phyloP scores from a whole-genome alignment of 2,797 vertebrate species.

The Hylomyscus alleni region DNA sequence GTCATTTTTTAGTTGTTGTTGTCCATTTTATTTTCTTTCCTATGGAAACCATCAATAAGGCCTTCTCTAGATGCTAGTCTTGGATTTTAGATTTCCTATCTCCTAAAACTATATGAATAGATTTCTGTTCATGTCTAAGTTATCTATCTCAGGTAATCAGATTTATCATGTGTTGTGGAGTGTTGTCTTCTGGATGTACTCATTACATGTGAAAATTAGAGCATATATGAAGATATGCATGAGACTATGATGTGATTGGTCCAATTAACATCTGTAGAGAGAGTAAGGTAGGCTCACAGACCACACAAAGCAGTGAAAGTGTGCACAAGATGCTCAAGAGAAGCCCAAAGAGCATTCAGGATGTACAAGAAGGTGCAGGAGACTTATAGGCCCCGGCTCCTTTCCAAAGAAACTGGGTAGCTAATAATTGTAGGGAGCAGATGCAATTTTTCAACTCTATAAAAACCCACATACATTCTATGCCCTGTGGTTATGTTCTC shows the following conservation, averaged over 20 bases:
- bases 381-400: neutral
- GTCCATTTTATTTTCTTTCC: neutral
- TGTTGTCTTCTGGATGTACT: neutral
- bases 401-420: neutral
- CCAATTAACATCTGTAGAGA: accelerated
- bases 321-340: neutral
- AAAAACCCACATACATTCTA: neutral
- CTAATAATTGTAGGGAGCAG: too few species aligned
- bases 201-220: neutral
- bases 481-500: neutral
- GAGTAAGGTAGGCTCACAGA: too few species aligned
- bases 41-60: neutral
- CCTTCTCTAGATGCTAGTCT: neutral
- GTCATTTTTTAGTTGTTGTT: neutral
- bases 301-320: neutral
- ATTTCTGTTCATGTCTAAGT: neutral
- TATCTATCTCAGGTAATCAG: neutral
- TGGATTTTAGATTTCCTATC: neutral
- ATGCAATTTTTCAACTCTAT: neutral
- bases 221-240: neutral
- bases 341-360: neutral
- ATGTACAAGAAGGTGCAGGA: accelerated
- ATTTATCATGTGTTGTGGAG: too few species aligned
- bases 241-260: neutral
- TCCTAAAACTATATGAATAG: neutral